Evolutionary conservation across 2,797 vertebrate species (phyloP).

Genomic region (Sebastes nivosus): DNA sequence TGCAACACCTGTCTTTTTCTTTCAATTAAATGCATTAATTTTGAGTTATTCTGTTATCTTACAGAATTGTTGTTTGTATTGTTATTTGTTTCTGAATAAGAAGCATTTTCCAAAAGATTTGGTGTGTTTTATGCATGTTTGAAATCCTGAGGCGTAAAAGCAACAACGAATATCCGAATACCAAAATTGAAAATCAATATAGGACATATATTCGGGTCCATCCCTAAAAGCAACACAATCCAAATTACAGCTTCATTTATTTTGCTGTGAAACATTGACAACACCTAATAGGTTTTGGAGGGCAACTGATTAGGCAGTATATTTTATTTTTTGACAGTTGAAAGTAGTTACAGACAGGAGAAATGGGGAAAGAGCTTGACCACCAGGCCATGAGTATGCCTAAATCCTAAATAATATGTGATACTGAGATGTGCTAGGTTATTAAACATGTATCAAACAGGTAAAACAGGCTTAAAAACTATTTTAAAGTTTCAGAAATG

Average conservation of each 20-base stretch:
- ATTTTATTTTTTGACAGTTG: too few relatives aligned
- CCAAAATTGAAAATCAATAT: too few relatives aligned
- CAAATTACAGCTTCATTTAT: background rate
- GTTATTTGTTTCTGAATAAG: too few relatives aligned
- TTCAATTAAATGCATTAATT: too few relatives aligned
- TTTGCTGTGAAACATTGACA: background rate
- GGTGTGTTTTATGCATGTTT: too few relatives aligned
- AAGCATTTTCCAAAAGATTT: too few relatives aligned
- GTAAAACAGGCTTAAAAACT: background rate
- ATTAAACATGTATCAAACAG: background rate
- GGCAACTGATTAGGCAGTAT: background rate
- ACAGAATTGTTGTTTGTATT: too few relatives aligned
- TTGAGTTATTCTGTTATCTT: too few relatives aligned
- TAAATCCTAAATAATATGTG: background rate
- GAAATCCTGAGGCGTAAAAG: too few relatives aligned
- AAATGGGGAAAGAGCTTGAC: background rate
- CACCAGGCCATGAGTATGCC: background rate
- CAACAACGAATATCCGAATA: too few relatives aligned
- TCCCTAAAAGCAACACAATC: background rate
- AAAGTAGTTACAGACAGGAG: background rate
- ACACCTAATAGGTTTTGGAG: background rate
- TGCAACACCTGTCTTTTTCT: too few relatives aligned
- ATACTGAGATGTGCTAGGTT: background rate
- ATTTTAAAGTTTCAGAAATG: background rate
- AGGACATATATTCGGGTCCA: too few relatives aligned